A percentile compares a stretch with the other conserved stretches of the same genome.
These are phyloP conservation scores for Venturia canescens DNA, from an alignment of 1,140 invertebrate species.

Conservation along the genomic window DNA sequence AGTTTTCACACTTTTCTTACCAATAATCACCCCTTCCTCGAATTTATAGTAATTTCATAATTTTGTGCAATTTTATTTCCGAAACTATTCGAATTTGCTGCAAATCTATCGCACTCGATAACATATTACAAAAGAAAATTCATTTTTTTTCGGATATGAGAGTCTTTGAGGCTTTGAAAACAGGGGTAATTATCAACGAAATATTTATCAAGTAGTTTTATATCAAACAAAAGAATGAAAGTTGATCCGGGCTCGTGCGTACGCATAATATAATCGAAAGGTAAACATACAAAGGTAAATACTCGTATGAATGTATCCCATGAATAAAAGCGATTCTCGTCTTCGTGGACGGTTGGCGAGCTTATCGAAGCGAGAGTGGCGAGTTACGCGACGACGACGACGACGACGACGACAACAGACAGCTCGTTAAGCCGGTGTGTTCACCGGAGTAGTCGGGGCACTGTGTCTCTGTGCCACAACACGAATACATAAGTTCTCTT, in stretches of 20 bases:
- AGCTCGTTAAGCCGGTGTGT: slow-evolving; percentile 60
- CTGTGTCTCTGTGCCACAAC: slow-evolving; percentile 45
- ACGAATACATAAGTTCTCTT: slow-evolving; percentile 41
- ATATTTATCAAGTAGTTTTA: too few species aligned
- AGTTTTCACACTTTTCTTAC: too few species aligned
- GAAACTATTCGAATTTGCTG: too few species aligned
- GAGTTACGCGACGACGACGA: slow-evolving; percentile 49
- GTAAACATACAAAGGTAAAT: slow-evolving; percentile 4
- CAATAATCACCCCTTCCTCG: too few species aligned
- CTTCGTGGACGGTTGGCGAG: neutral
- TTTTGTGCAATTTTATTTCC: too few species aligned
- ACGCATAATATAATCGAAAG: neutral
- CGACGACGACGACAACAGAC: slow-evolving; percentile 53
- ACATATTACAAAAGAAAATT: too few species aligned
- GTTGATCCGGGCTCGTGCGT: neutral
- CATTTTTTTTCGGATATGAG: too few species aligned
- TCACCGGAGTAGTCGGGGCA: slow-evolving; percentile 31
- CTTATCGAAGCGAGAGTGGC: slow-evolving; percentile 58
- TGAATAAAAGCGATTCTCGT: slow-evolving; percentile 20
- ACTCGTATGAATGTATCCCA: neutral
- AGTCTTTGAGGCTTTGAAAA: too few species aligned
- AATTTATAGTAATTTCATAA: too few species aligned
- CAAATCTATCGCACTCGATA: too few species aligned
- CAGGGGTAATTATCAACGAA: too few species aligned
- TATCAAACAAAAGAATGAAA: too few species aligned